Evolutionary conservation across 2,113 vertebrate genomes (phyloP).

Genomic region (Sander vitreus): DNA sequence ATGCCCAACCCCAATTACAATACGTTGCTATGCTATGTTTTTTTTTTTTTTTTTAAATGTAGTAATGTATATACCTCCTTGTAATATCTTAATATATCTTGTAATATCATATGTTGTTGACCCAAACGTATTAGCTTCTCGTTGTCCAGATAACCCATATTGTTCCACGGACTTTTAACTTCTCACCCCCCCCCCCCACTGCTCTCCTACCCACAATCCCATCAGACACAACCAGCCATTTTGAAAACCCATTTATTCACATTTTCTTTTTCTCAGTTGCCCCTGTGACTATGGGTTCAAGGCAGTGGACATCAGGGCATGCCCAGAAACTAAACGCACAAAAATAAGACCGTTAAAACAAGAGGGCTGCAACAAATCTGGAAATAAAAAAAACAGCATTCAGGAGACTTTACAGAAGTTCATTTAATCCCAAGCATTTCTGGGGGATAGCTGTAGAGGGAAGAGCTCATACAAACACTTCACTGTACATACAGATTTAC

Average conservation of each 20-base stretch:
- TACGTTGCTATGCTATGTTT: too few relatives aligned
- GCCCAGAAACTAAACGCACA: constrained; percentile 14
- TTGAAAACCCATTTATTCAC: constrained; percentile 73
- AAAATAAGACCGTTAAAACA: constrained; percentile 33
- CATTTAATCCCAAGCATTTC: constrained; percentile 75
- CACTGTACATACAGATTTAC: constrained; percentile 82
- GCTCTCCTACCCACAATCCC: not conserved
- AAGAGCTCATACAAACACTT: constrained; percentile 79
- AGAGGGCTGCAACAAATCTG: not conserved
- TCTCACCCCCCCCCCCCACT: not conserved
- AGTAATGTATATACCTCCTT: too few relatives aligned
- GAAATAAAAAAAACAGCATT: constrained; percentile 16
- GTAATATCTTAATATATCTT: too few relatives aligned
- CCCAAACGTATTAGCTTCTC: too few relatives aligned
- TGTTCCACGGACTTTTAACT: too few relatives aligned
- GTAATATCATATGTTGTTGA: too few relatives aligned
- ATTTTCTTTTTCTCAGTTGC: constrained; percentile 19
- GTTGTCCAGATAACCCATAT: too few relatives aligned
- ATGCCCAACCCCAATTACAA: too few relatives aligned
- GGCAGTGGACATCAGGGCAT: constrained; percentile 27
- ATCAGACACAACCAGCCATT: constrained; percentile 35
- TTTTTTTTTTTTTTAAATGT: too few relatives aligned
- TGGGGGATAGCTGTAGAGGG: constrained; percentile 56
- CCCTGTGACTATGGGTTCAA: constrained; percentile 29
- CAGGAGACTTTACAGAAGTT: constrained; percentile 68